Conservation (phyloP, 2,113 vertebrate species). For the Caloenas nicobarica region DNA sequence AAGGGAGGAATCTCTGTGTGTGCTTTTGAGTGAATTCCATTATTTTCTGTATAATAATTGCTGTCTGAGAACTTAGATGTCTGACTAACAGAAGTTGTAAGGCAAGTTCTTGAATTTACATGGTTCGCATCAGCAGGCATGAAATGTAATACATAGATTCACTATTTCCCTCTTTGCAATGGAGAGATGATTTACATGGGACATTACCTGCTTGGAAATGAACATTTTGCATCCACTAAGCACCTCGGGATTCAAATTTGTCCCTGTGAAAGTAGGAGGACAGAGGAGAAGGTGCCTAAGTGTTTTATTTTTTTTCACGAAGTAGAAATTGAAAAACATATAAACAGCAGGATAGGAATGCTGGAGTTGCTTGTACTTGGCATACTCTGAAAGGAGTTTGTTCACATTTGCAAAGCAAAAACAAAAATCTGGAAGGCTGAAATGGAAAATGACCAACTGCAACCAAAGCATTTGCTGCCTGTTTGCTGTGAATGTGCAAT, state of each 20-base stretch:
- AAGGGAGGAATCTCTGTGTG: neutral
- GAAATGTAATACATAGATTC: constrained; percentile 18
- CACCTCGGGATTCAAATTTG: neutral
- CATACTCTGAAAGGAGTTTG: neutral
- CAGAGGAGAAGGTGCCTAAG: neutral
- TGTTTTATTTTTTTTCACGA: neutral
- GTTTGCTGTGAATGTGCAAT: constrained; percentile 29
- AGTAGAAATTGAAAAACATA: neutral
- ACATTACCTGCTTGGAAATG: constrained; percentile 22
- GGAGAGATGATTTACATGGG: neutral
- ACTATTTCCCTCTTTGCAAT: neutral
- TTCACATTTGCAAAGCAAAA: constrained; percentile 43
- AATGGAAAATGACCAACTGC: constrained; percentile 27
- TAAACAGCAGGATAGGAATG: neutral
- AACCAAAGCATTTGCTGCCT: constrained; percentile 2
- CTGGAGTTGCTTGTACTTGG: constrained; percentile 23
- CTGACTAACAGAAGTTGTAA: neutral
- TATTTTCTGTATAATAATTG: neutral
- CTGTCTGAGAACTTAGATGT: neutral
- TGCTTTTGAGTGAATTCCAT: neutral
- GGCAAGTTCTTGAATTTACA: constrained; percentile 11
- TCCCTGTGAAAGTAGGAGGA: neutral
- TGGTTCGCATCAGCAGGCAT: neutral
- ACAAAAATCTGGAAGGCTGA: constrained; percentile 14
- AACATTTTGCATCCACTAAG: neutral